Base-by-base conservation (phyloP, 2,113 vertebrate species). In the Myxocyprinus asiaticus region DNA sequence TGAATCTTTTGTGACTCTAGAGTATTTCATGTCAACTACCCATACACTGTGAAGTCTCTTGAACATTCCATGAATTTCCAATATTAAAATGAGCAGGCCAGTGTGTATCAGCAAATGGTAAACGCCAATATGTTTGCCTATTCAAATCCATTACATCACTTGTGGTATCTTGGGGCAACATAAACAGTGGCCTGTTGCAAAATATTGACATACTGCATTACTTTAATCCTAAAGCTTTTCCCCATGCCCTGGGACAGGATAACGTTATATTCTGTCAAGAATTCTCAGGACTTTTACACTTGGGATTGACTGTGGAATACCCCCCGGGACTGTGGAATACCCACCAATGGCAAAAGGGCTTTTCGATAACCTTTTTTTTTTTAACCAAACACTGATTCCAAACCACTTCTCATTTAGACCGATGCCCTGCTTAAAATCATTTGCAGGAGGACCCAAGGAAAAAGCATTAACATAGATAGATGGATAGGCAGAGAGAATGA, bases 151-250 rank as follows among this genome's bases (percentile, higher is more conserved):
- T 70, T 44, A 58, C 7, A 42, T 66, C 58, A 62, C 63, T 4
- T 63, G 14, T 48, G 63, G 65, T 78, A 63, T 45, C 61, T 63
- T 66, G 56, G 14, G 42, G 56, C 15, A 67, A 55, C 76, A 61
- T 63, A 59, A 68, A 62, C 56, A 68, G 81, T 55, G 72, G 56
- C 77, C 66, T 67, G 77, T 79, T 69, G 4, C 51, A 74, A 56
- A 76, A 65, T 15, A 10, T 22, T 65, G 61, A 11, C 43, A 6
- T 43, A 48, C 47, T 7, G 47, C 9, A n/a, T 65, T 62, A 50
- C 11, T 44, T 17, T 64, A 55, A 55, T 8, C 74, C 50, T 65
- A 66, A 76, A 55, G 33, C 48, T 9, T 4, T 65, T 58, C 9
- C 6, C 22, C 48, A 43, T 55, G 17, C 71, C 15, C 15, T 73